These are phyloP conservation scores for Paradoxurus hermaphroditus DNA, from an alignment of 2,113 vertebrate species.

Conservation along the genomic window DNA sequence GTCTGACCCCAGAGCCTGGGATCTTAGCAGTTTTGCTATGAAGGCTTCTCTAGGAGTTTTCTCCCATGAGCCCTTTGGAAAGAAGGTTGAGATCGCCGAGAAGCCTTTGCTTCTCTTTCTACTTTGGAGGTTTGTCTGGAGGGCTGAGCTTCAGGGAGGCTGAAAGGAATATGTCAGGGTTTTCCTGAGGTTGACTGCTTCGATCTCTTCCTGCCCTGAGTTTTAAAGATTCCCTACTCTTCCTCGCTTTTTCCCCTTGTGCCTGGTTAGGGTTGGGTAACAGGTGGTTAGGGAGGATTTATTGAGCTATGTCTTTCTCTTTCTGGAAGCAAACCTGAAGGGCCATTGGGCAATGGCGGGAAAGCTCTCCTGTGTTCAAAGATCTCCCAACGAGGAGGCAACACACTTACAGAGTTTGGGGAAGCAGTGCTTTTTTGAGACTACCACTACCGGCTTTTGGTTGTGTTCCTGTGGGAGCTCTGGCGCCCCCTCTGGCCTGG, in stretches of 20 bases:
- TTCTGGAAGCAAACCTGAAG: background rate
- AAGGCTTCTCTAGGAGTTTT: background rate
- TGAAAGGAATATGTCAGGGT: background rate
- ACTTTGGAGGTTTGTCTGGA: background rate
- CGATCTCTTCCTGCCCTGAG: background rate
- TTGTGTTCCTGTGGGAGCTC: background rate
- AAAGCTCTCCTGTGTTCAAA: background rate
- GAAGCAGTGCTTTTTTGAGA: background rate
- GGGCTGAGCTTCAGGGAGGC: background rate
- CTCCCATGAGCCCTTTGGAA: background rate
- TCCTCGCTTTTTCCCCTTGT: background rate
- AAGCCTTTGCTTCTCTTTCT: background rate
- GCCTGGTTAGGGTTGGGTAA: background rate
- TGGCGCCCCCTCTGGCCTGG: background rate
- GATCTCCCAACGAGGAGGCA: background rate
- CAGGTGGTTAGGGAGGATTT: background rate
- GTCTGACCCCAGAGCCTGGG: background rate
- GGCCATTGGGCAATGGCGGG: background rate
- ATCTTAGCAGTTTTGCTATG: background rate
- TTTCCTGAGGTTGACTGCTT: background rate
- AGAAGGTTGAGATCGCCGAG: background rate
- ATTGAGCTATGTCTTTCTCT: background rate
- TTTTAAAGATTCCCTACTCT: background rate
- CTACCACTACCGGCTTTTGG: background rate
- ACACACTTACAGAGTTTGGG: background rate